Percentiles rank a stretch among this genome's conserved stretches.
These are phyloP conservation scores for Ligdia adustata DNA, from an alignment of 2,888 invertebrate genomes.

Conservation along the genomic window DNA sequence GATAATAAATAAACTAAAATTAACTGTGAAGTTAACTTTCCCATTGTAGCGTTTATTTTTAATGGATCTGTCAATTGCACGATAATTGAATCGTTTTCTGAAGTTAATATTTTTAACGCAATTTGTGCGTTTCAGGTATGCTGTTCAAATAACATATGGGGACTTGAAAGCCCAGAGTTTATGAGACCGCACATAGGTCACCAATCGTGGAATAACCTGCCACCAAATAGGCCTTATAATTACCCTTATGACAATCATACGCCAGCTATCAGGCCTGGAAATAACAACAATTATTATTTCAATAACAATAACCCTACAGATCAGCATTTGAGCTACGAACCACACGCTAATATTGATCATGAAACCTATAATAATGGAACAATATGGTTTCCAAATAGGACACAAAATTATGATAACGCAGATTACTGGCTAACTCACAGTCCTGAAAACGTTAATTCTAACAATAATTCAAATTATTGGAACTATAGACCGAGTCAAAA, in stretches of 20 bases:
- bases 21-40: neutral
- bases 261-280: neutral
- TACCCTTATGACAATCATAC: neutral
- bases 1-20: conserved; percentile 26
- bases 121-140: conserved; percentile 53
- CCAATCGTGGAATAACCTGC: neutral
- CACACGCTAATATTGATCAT: neutral
- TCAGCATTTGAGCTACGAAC: neutral
- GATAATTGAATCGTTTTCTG: conserved; percentile 4
- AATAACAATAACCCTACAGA: neutral
- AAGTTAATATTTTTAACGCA: conserved; percentile 5
- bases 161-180: conserved; percentile 28
- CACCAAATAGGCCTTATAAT: neutral
- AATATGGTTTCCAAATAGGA: conserved; percentile 8
- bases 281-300: neutral
- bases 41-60: neutral
- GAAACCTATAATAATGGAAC: neutral
- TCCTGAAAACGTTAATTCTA: neutral
- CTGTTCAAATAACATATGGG: conserved; percentile 53
- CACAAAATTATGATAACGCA: conserved; percentile 8
- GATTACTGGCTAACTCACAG: conserved; percentile 7
- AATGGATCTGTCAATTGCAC: conserved; percentile 2
- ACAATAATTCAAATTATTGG: conserved; percentile 21
- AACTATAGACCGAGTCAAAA: conserved; percentile 25
- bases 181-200: neutral